Base-by-base conservation (phyloP, 2,888 invertebrate species). In the Xestia c-nigrum region DNA sequence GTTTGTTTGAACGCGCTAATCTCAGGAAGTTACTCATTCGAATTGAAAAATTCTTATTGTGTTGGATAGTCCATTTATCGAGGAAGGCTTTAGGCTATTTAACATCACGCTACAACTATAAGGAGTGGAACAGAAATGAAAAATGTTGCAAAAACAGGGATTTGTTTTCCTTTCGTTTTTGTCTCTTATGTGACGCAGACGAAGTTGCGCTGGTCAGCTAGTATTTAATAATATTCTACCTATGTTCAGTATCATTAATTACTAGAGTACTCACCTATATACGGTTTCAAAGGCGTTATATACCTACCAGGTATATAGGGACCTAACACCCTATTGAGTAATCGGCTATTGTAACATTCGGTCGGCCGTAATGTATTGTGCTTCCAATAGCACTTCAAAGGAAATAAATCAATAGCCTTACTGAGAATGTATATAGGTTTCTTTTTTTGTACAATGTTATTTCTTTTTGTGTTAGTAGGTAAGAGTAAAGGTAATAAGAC, bases 321-420 rank as follows among this genome's bases (percentile, higher is more conserved):
- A 65, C 57, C 61, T 65, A 74, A 63, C 71, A 61, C 38, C 61
- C 55, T 81, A 64, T 64, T 73, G 31, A 74, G 69, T 78, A 74
- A 77, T 75, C 69, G 68, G 52, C 61, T 72, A 77, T 84, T 84
- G 74, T 81, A 75, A 69, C 61, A 38, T 61, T 59, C 46, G 65
- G 70, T 55, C 40, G 65, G 63, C 72, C 57, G 50, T 55, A 84
- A 72, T 72, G 72, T 76, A 71, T 84, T 84, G 67, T 81, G 72
- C 67, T 83, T 70, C 69, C 52, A 80, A 67, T 43, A 31, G 38
- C 72, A 66, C 52, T 74, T 83, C 81, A 81, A 83, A 81, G 63
- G 68, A 65, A 72, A 74, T 77, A 81, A 72, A 74, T 72, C 72
- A 84, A 84, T 76, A 80, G 38, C 55, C 46, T 47, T 47, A 69